Evolutionary conservation across 2,113 vertebrate genomes (phyloP).

Genomic region (Pygoscelis adeliae): DNA sequence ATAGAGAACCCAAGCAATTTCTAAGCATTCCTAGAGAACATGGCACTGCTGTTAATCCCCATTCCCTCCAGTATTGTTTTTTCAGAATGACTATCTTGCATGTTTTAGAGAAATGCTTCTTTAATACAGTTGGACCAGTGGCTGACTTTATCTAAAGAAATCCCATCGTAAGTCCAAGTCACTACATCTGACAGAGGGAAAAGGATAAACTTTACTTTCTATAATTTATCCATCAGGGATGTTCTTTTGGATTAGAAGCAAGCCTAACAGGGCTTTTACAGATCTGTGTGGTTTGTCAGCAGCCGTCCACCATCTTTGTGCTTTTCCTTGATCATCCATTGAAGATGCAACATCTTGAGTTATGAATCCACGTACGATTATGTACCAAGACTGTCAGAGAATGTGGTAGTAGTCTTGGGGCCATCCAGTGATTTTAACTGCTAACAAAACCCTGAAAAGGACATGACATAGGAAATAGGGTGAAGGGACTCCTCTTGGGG

Average conservation of each 20-base stretch:
- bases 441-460: background rate
- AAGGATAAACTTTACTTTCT: background rate
- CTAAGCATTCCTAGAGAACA: background rate
- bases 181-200: background rate
- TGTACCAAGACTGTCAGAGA: background rate
- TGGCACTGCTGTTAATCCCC: background rate
- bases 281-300: background rate
- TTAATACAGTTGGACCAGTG: background rate
- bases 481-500: background rate
- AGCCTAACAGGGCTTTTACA: background rate
- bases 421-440: background rate
- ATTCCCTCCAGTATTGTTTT: background rate
- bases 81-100: background rate
- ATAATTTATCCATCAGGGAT: background rate
- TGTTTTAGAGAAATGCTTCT: background rate
- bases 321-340: background rate
- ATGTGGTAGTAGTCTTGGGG: background rate
- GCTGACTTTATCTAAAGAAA: background rate
- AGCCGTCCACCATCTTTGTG: background rate
- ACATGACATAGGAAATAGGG: background rate
- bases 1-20: background rate
- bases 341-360: background rate
- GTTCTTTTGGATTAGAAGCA: background rate
- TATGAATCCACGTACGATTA: background rate
- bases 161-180: background rate